phyloP scores from a whole-genome alignment of 1,140 invertebrate genomes.

The Acyrthosiphon pisum region DNA sequence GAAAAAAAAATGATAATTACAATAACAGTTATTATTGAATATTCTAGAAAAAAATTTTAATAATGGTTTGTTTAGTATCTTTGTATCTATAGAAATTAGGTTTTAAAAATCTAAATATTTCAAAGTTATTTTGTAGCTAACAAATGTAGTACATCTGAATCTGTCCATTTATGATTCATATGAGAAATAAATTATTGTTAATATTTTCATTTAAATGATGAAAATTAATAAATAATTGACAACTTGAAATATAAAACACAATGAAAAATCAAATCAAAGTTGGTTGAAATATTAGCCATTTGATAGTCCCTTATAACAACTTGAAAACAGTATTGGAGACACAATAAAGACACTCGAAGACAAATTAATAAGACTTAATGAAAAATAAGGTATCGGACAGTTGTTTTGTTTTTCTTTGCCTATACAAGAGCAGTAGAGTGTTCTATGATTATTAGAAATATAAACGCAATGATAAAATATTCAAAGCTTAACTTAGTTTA shows the following conservation, averaged over 20 bases:
- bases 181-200: neutral
- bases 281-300: neutral
- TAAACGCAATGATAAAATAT: neutral
- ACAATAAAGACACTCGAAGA: neutral
- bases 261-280: neutral
- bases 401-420: neutral
- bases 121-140: neutral
- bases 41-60: no score
- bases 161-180: neutral
- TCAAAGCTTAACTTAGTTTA: neutral
- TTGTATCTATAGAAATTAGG: neutral
- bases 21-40: neutral
- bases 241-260: neutral
- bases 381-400: neutral
- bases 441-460: neutral
- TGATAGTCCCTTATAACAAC: neutral
- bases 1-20: neutral
- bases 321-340: neutral
- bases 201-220: neutral
- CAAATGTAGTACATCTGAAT: neutral
- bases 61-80: neutral
- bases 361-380: neutral
- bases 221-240: neutral
- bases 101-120: no score
- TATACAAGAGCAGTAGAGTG: neutral